Conservation (phyloP, 2,113 vertebrate genomes). For the Cacatua alba region DNA sequence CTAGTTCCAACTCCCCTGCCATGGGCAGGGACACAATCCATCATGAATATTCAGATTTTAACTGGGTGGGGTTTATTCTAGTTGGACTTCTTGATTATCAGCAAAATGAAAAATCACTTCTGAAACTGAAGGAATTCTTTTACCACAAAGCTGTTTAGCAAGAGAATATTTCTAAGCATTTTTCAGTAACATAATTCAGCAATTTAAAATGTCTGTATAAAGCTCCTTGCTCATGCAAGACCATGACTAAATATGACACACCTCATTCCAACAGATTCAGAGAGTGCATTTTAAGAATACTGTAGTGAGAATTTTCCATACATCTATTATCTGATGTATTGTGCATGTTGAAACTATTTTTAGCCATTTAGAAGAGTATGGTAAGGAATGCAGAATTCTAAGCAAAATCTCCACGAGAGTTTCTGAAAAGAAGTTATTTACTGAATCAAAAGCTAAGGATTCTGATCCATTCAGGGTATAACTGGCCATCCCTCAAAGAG, state of each 20-base stretch:
- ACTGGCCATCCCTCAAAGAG: neutral
- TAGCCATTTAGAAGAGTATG: neutral
- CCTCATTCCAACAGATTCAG: neutral
- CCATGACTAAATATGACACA: neutral
- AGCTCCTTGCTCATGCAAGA: neutral
- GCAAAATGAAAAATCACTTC: neutral
- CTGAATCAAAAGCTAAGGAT: neutral
- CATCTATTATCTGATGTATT: neutral
- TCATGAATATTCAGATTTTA: neutral
- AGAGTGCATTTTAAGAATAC: neutral
- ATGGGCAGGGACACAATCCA: neutral
- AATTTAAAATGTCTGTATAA: neutral
- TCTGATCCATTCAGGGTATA: neutral
- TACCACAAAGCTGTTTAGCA: neutral
- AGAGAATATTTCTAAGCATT: neutral
- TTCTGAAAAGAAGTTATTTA: neutral
- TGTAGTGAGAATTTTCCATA: neutral
- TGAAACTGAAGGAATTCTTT: neutral
- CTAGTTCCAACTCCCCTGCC: neutral
- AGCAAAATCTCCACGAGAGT: neutral
- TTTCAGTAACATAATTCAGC: neutral
- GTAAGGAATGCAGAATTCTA: neutral
- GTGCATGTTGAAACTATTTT: neutral
- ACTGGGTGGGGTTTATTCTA: neutral
- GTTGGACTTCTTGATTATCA: neutral